Evolutionary conservation across 2,888 invertebrate species (phyloP).

Genomic region (Emmelina monodactyla): DNA sequence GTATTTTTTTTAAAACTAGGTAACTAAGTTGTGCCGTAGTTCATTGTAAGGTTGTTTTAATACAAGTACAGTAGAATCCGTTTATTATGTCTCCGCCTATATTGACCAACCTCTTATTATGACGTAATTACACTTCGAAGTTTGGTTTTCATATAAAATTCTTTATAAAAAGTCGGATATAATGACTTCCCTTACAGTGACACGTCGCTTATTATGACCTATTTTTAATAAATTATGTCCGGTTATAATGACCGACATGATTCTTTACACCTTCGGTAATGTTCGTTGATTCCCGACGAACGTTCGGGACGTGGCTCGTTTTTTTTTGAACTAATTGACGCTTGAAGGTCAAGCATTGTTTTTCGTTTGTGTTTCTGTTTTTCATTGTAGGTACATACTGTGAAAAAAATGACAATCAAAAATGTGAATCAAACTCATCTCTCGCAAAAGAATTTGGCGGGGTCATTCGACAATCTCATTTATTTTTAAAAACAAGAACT

Average conservation of each 20-base stretch:
- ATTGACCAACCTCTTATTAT: neutral
- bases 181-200: neutral
- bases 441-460: conserved; percentile 16
- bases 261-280: neutral
- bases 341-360: conserved; percentile 11
- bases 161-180: neutral
- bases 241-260: neutral
- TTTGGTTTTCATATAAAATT: conserved; percentile 1
- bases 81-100: too few species aligned
- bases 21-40: too few species aligned
- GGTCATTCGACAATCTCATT: conserved; percentile 16
- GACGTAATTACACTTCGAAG: neutral
- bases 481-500: conserved; percentile 16
- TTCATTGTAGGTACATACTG: neutral
- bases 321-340: conserved; percentile 10
- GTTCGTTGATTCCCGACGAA: neutral
- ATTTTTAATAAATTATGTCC: neutral
- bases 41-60: too few species aligned
- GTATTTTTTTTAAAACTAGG: too few species aligned
- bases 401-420: conserved; percentile 4
- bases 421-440: conserved; percentile 15
- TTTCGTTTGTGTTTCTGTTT: conserved; percentile 4
- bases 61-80: too few species aligned
- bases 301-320: conserved; percentile 11
- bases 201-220: neutral